Base-by-base conservation (phyloP, 2,888 invertebrate species). In the Andrena chrysosceles region DNA sequence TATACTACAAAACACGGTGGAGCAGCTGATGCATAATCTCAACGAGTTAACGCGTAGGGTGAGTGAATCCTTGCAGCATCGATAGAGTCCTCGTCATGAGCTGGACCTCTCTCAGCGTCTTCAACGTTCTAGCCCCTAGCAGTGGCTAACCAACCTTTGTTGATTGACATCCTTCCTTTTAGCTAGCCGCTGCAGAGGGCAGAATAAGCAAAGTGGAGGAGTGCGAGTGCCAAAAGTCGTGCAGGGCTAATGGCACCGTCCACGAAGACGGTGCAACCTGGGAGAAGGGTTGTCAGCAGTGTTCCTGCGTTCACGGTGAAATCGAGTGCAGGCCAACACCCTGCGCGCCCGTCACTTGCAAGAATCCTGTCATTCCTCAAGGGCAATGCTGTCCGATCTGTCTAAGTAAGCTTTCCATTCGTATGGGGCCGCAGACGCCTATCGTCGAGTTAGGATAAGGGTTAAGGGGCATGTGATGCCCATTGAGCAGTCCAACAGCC, bases 191-290 rank as follows among this genome's bases (percentile, higher is more conserved):
- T 93, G 96, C 97, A 88, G 98, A 98, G 94, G 96, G 96, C 91
- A 96, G 97, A 90, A 95, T 98, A 94, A 95, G 96, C 92, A 96
- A 96, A 92, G 95, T 98, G 92, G 98, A 98, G 94, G 96, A 97
- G 94, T 98, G 98, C 94, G 98, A 98, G 95, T 98, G 98, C 95
- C 97, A 97, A 95, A 97, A 97, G 95, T 97, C 97, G 85, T 98
- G 98, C 95, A 96, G 96, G 92, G 96, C 96, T 89, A 97, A 98
- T 94, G 97, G 97, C 86, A 96, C 97, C 75, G 96, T 97, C 82
- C 96, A 97, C 93, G 96, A 97, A 77, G 98, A 98, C 93, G 98
- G 98, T 76, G 96, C 97, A 87, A 96, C 96, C 78, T 98, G 98
- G 98, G 96, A 97, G 94, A 95, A 96, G 92, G 97, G 96, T 94